phyloP scores from a whole-genome alignment of 2,113 vertebrate genomes.

The Leucoraja erinaceus region DNA sequence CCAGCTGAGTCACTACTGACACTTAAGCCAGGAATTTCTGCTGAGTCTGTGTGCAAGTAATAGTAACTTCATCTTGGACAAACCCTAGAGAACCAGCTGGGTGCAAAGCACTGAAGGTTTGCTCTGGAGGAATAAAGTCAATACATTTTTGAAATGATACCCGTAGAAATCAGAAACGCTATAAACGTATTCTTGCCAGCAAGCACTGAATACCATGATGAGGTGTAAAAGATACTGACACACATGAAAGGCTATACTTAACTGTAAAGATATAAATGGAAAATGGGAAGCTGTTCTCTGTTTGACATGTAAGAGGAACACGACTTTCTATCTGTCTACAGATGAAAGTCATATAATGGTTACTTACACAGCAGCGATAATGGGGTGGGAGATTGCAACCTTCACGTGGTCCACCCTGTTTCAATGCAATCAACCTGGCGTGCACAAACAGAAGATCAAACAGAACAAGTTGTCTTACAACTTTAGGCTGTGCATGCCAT shows the following conservation, averaged over 20 bases:
- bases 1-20: not conserved
- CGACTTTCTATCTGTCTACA: not conserved
- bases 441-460: too few relatives aligned
- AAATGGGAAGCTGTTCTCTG: not conserved
- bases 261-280: not conserved
- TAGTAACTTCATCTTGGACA: not conserved
- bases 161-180: not conserved
- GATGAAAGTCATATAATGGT: not conserved
- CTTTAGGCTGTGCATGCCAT: too few relatives aligned
- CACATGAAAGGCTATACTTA: not conserved
- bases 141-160: not conserved
- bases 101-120: not conserved
- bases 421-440: too few relatives aligned
- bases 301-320: not conserved
- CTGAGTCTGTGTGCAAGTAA: not conserved
- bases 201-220: not conserved
- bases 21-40: not conserved
- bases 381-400: too few relatives aligned
- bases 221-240: conserved; percentile 2
- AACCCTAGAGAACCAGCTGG: not conserved
- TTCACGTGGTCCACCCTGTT: too few relatives aligned
- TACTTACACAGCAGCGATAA: not conserved
- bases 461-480: too few relatives aligned
- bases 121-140: not conserved
- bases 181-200: not conserved